These are phyloP conservation scores for Pterophyllum scalare DNA, from an alignment of 2,113 vertebrate species.

Conservation along the genomic window DNA sequence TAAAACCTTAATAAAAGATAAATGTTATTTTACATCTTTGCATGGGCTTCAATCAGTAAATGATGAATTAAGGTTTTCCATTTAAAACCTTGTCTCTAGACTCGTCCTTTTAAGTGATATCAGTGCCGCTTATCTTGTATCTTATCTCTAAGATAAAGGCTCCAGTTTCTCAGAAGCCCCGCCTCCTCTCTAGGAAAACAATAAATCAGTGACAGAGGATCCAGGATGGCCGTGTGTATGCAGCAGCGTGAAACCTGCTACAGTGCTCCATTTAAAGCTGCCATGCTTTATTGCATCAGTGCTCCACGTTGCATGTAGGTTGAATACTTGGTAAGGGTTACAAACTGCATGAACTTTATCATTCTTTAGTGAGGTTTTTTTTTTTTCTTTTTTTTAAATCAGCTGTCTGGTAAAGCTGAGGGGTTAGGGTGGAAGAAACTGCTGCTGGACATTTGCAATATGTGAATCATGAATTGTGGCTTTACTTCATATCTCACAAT, in stretches of 20 bases:
- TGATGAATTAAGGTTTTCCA: background rate
- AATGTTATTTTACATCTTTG: background rate
- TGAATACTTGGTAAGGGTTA: constrained; percentile 3
- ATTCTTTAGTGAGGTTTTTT: constrained; percentile 3
- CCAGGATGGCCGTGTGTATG: background rate
- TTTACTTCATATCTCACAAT: too few relatives aligned
- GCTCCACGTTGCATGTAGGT: background rate
- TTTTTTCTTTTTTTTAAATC: background rate
- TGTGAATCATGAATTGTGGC: background rate
- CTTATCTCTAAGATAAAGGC: background rate
- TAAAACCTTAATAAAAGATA: background rate
- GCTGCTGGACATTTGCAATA: background rate
- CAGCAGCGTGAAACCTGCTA: background rate
- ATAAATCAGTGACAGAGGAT: background rate
- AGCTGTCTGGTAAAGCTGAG: constrained; percentile 8
- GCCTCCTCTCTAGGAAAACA: background rate
- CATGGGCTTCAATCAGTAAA: background rate
- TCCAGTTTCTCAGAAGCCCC: background rate
- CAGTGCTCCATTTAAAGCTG: background rate
- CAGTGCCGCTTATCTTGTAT: background rate
- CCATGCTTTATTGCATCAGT: background rate
- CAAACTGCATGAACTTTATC: background rate
- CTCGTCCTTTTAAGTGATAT: background rate
- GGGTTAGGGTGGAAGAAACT: background rate
- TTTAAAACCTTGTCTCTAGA: background rate